phyloP scores from a whole-genome alignment of 2,888 invertebrate genomes.

The Drosophila austrosaltans region DNA sequence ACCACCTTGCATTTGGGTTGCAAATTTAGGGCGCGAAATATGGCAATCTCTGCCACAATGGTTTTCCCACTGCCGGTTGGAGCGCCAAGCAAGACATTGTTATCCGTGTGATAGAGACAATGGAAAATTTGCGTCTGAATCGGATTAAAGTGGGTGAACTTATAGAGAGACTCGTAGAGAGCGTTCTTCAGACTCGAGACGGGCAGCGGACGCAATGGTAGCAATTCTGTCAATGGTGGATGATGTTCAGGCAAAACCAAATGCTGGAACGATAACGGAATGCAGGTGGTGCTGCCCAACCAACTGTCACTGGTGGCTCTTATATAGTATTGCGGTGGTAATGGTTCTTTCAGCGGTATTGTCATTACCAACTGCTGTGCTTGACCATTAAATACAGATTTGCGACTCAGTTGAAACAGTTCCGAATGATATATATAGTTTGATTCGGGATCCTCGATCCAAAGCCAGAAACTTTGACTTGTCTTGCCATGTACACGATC shows the following conservation, averaged over 20 bases:
- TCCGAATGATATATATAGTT: constrained; percentile 98
- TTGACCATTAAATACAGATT: constrained; percentile 88
- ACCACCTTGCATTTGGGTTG: constrained; percentile 94
- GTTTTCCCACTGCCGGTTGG: constrained; percentile 96
- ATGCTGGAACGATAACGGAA: constrained; percentile 91
- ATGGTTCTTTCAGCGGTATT: constrained; percentile 95
- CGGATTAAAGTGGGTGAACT: constrained; percentile 98
- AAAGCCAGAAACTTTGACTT: constrained; percentile 97
- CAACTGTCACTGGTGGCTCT: constrained; percentile 92
- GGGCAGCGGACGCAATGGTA: constrained; percentile 95
- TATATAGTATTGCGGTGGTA: constrained; percentile 96
- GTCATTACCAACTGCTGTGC: constrained; percentile 95
- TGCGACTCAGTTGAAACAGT: constrained; percentile 86
- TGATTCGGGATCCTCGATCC: constrained; percentile 98
- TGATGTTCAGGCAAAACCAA: constrained; percentile 95
- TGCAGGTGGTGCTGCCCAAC: constrained; percentile 86
- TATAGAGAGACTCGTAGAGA: constrained; percentile 91
- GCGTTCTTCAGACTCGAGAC: constrained; percentile 91
- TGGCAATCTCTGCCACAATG: constrained; percentile 98
- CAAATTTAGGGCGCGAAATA: constrained; percentile 94
- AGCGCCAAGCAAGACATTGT: constrained; percentile 96
- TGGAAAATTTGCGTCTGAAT: constrained; percentile 99
- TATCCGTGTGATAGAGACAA: constrained; percentile 96
- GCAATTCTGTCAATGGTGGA: constrained; percentile 95
- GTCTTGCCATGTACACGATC: constrained; percentile 94